Conservation (phyloP, 2,888 invertebrate species). For the Stegophylla sp. region DNA sequence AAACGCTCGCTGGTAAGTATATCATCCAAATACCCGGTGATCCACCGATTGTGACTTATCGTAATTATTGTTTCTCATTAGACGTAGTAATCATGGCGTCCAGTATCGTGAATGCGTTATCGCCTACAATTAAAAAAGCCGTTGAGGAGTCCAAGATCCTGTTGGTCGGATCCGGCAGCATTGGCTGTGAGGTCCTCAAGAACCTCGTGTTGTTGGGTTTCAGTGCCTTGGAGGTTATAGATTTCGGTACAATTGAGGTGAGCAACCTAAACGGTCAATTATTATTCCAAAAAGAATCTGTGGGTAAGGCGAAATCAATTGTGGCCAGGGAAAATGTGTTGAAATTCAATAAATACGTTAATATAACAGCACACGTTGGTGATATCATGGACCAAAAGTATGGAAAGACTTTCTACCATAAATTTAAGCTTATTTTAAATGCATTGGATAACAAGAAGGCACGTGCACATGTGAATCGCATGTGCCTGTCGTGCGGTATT, state of each 20-base stretch:
- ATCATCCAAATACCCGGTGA: neutral
- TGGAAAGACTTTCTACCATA: conserved; percentile 78
- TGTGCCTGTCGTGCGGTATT: conserved; percentile 94
- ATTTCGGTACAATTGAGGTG: conserved; percentile 98
- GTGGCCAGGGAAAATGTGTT: conserved; percentile 90
- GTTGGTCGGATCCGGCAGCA: conserved; percentile 96
- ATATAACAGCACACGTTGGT: conserved; percentile 89
- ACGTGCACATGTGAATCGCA: conserved; percentile 96
- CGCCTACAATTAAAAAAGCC: conserved; percentile 71
- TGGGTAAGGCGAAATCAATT: conserved; percentile 94
- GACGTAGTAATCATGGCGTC: conserved; percentile 68
- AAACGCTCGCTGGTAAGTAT: neutral
- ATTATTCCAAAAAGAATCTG: conserved; percentile 97
- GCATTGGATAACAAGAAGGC: conserved; percentile 96
- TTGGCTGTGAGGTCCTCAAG: conserved; percentile 98
- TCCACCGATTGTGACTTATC: neutral
- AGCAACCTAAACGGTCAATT: conserved; percentile 99
- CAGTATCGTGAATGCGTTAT: conserved; percentile 73
- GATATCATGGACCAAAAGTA: conserved; percentile 82
- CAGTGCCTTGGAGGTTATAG: conserved; percentile 91
- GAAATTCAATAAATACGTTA: conserved; percentile 85
- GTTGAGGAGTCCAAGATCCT: conserved; percentile 78
- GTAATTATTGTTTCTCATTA: too few relatives aligned
- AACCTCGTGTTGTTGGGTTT: conserved; percentile 96
- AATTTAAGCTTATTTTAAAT: conserved; percentile 91